Percentiles rank a stretch among this genome's conserved stretches.
Conservation (phyloP, 2,888 invertebrate genomes). For the Lottia gigantea region DNA sequence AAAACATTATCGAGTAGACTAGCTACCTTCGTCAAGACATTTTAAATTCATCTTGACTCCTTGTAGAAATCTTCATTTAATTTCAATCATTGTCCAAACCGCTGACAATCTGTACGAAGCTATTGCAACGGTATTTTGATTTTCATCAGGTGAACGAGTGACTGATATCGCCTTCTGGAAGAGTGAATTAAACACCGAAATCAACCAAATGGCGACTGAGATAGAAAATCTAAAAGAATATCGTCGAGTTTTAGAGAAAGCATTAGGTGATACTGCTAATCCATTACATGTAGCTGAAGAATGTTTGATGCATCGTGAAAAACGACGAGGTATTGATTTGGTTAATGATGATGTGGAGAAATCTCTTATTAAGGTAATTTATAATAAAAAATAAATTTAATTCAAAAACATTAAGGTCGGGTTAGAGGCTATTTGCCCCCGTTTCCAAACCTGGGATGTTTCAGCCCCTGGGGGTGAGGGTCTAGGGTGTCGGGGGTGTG, state of each 20-base stretch:
- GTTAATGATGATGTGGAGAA: constrained; percentile 91
- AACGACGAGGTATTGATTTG: constrained; percentile 85
- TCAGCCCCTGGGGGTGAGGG: too few species aligned
- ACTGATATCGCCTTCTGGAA: constrained; percentile 58
- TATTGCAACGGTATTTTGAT: too few species aligned
- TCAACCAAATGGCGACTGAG: constrained; percentile 84
- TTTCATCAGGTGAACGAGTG: constrained; percentile 49
- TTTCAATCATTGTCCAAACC: too few species aligned
- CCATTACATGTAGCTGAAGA: constrained; percentile 92
- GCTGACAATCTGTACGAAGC: background rate
- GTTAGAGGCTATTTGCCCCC: too few species aligned
- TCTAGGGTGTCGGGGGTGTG: too few species aligned
- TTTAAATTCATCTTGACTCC: background rate
- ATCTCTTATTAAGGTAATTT: constrained; percentile 75
- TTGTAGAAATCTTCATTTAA: too few species aligned
- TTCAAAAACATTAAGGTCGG: too few species aligned
- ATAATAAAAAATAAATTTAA: too few species aligned
- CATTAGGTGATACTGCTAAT: constrained; percentile 83
- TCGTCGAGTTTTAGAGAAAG: constrained; percentile 74
- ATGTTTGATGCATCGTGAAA: constrained; percentile 90
- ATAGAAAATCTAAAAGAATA: constrained; percentile 68
- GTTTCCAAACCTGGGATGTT: too few species aligned
- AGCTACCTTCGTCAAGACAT: too few species aligned
- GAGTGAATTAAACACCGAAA: constrained; percentile 80
- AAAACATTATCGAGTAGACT: too few species aligned